Conservation (phyloP, 2,888 invertebrate genomes). For the Drosophila recens region DNA sequence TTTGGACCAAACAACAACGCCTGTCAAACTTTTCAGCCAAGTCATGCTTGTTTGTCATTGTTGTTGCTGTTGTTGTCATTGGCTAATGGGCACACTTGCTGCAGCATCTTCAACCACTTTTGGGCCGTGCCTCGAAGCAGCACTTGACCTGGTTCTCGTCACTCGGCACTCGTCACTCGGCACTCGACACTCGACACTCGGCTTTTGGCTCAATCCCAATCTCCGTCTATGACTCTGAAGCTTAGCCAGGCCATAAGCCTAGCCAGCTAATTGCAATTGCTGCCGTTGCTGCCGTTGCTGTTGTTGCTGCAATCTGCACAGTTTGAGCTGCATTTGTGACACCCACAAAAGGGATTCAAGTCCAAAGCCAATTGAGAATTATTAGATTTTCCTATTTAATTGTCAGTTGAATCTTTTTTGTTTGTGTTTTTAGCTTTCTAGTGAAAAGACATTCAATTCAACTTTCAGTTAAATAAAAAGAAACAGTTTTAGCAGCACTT, state of each 20-base stretch:
- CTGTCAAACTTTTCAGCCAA: constrained; percentile 59
- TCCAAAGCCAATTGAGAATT: not conserved
- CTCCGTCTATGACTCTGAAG: constrained; percentile 1
- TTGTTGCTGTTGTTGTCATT: constrained; percentile 47
- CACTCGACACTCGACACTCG: not conserved
- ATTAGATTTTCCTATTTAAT: not conserved
- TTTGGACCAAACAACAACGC: constrained; percentile 36
- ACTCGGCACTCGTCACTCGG: not conserved
- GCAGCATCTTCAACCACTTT: constrained; percentile 44
- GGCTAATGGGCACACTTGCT: constrained; percentile 73
- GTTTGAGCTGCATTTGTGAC: constrained; percentile 8
- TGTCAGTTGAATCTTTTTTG: not conserved
- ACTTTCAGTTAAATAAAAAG: no score
- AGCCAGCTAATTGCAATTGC: constrained; percentile 41
- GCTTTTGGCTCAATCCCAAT: constrained; percentile 12
- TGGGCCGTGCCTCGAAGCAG: constrained; percentile 48
- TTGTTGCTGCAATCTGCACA: constrained; percentile 8
- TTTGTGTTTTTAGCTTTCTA: no score
- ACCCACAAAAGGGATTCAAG: not conserved
- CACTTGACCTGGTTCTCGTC: constrained; percentile 69
- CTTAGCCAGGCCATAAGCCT: constrained; percentile 39
- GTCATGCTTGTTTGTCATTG: constrained; percentile 56
- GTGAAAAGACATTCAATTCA: no score
- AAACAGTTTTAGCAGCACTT: not conserved
- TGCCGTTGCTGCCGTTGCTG: not conserved